Evolutionary conservation across 2,797 vertebrate genomes (phyloP).

Genomic region (Enteromius argenteus): DNA sequence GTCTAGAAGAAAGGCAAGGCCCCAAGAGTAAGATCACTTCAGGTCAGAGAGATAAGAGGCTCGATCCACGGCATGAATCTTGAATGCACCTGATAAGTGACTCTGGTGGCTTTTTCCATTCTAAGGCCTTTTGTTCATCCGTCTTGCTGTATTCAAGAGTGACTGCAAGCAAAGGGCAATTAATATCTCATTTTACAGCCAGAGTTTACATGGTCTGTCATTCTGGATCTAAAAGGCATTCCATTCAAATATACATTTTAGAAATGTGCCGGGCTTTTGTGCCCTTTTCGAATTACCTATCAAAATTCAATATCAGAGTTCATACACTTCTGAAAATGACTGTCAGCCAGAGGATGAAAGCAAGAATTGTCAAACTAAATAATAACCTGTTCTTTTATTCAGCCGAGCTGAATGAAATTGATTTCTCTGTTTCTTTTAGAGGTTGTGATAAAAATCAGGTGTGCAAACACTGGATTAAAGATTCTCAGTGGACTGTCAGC

Average conservation of each 20-base stretch:
- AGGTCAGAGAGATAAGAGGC: conserved; percentile 42
- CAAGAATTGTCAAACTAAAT: conserved; percentile 49
- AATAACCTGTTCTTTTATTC: conserved; percentile 29
- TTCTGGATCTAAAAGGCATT: conserved; percentile 54
- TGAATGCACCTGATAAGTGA: conserved; percentile 49
- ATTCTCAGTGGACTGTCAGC: neutral
- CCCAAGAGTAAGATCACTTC: conserved; percentile 27
- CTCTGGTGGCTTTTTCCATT: conserved; percentile 37
- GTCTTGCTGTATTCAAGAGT: conserved; percentile 31
- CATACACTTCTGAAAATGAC: conserved; percentile 42
- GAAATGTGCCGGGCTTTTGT: conserved; percentile 57
- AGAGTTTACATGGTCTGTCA: conserved; percentile 59
- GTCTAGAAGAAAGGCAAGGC: conserved; percentile 20
- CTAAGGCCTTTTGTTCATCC: conserved; percentile 31
- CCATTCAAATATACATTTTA: conserved; percentile 41
- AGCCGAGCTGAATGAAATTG: conserved; percentile 55
- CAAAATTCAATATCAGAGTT: conserved; percentile 56
- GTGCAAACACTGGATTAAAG: conserved; percentile 23
- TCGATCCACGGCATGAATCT: conserved; percentile 37
- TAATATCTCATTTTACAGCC: conserved; percentile 62
- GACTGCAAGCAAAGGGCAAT: conserved; percentile 58
- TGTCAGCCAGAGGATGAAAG: conserved; percentile 47
- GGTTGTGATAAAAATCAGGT: conserved; percentile 31
- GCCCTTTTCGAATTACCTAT: conserved; percentile 59
- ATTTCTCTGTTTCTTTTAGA: conserved; percentile 43